Base-by-base conservation (phyloP, 30 jellyfish, hydroid and myxozoan species). In the Chironex yamaguchii region DNA sequence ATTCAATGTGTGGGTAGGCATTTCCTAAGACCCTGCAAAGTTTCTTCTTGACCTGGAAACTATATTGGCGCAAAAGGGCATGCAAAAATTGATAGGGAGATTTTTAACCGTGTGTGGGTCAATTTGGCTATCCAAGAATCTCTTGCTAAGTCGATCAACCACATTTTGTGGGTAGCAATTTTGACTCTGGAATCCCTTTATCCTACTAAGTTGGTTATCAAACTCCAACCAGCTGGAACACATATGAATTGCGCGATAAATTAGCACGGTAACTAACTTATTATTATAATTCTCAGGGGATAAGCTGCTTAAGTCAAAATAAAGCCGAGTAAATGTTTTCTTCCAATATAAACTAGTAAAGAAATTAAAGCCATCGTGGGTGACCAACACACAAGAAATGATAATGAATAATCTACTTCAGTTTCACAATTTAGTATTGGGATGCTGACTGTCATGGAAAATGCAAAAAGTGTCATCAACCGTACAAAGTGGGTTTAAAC, bases 391-490 rank as follows among this genome's bases (percentile, higher is more conserved):
- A 75, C 53, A 74, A 23, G 53, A 63, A 49, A 49, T 29, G 20
- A 62, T 74, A 34, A 75, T 13, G 17, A 62, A 23, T 12, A 36
- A 26, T 26, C 88, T 42, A 25, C 67, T 77, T n/a, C 76, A 25
- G 25, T 81, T 64, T 6, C 66, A 22, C 17, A 22, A 36, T 9
- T 24, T 34, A 11, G n/a, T 54, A 1, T 14, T 12, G 42, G 20
- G 77, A 49, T 81, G 83, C 17, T 66, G 20, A 27, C 32, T 74
- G 1, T 75, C 33, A 17, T 49, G 4, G 36, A 49, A 49, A 3
- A 75, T 14, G 62, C 81, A 49, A 49, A 75, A 49, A 75, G 81
- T 75, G 28, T 48, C 87, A 66, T 81, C 92, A 32, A 81, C 92
- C 66, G 48, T 79, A 62, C 3, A 27, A 33, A 29, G 63, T 51